These are phyloP conservation scores for Zygothrica quintamaculata DNA, from an alignment of 2,888 invertebrate species.

Conservation along the genomic window DNA sequence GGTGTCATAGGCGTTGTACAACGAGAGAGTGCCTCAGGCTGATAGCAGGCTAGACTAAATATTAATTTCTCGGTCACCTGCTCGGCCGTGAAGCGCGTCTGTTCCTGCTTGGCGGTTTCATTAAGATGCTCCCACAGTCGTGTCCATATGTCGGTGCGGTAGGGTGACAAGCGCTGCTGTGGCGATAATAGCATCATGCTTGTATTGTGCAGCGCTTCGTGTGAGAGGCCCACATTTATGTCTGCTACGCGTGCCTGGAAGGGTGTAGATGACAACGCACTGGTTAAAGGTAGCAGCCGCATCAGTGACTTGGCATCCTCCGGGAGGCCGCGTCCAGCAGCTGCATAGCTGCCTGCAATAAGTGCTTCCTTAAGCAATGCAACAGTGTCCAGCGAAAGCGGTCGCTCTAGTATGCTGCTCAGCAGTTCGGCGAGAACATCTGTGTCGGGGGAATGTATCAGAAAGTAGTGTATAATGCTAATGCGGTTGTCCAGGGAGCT, in stretches of 20 bases:
- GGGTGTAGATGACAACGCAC: conserved; percentile 83
- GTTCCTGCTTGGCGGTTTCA: conserved; percentile 86
- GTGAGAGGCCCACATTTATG: conserved; percentile 88
- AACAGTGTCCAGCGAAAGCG: conserved; percentile 86
- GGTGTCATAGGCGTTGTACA: conserved; percentile 94
- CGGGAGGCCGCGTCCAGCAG: conserved; percentile 89
- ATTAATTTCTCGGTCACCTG: conserved; percentile 91
- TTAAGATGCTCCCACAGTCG: conserved; percentile 90
- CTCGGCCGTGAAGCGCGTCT: conserved; percentile 88
- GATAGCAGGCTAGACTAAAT: conserved; percentile 93
- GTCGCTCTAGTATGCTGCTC: conserved; percentile 87
- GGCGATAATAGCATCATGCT: conserved; percentile 93
- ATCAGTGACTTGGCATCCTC: conserved; percentile 89
- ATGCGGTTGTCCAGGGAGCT: conserved; percentile 89
- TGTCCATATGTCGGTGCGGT: conserved; percentile 93
- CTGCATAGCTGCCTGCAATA: conserved; percentile 89
- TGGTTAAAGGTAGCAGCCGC: conserved; percentile 89
- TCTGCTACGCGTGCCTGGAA: conserved; percentile 84
- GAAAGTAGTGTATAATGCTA: conserved; percentile 92
- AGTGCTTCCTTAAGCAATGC: conserved; percentile 91
- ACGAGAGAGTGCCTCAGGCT: conserved; percentile 93
- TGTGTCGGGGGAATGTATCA: conserved; percentile 91
- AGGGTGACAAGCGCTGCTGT: conserved; percentile 92
- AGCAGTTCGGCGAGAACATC: conserved; percentile 90
- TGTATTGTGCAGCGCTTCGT: conserved; percentile 92